Base-by-base conservation (phyloP, 2,888 invertebrate genomes). In the Torymus tubicola region DNA sequence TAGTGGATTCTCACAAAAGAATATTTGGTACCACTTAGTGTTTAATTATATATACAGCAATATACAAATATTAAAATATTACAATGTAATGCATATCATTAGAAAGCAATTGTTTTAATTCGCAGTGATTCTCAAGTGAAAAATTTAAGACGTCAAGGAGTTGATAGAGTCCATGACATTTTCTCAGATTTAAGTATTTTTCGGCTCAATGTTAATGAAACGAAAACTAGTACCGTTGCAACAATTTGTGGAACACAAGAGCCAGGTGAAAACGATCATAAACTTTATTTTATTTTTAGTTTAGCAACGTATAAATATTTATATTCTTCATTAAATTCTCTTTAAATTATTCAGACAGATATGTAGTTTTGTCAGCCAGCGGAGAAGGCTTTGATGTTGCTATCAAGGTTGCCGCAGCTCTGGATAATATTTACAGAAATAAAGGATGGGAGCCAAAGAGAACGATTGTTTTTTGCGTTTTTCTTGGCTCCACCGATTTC, bases 391-490 rank as follows among this genome's bases (percentile, higher is more conserved):
- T 87, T 21, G 78, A 82, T 10, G 63, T 89, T 14, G 85, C 85
- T 5, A 80, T 88, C 12, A 83, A 88, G 80, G 80, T 90, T 57
- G 86, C 87, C 0, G 86, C 83, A 78, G 82, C 84, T 60, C 80
- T 90, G 3, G 86, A 87, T 58, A 76, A 82, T 65, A 84, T 89
- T 57, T 84, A 84, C 21, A 67, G 73, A 2, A 85, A 85, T 61
- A 83, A 85, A 75, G 83, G 84, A 13, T 90, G 90, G 90, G 83
- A 81, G 50, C 88, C 89, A 24, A 87, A 88, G 58, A 85, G 90
- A 58, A 87, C 86, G 10, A 72, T 90, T 2, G 85, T 88, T 50
- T 88, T 90, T 78, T 89, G 90, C 65, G 76, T 89, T 21, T 89
- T 86, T 24, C 83, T 85, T 1, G 86, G 85, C 71, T 83, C 86